These are phyloP conservation scores for Salvator merianae DNA, from an alignment of 2,113 vertebrate genomes.

Conservation along the genomic window DNA sequence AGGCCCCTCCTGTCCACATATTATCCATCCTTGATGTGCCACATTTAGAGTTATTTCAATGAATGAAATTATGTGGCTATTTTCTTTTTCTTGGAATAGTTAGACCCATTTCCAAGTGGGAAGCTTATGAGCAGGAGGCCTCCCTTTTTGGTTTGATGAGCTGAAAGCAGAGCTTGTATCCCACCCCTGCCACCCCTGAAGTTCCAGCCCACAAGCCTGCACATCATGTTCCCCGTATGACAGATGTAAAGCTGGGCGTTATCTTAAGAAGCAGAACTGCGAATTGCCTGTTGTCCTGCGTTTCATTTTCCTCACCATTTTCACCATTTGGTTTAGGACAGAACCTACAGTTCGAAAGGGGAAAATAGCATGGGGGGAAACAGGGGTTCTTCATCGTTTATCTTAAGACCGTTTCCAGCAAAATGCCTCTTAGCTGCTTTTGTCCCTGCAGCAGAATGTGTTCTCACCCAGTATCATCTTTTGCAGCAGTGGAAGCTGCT, in stretches of 20 bases:
- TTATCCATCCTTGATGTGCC: not conserved
- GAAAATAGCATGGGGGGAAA: not conserved
- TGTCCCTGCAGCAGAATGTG: not conserved
- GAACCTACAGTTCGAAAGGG: not conserved
- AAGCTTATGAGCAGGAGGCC: too few species aligned
- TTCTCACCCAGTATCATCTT: not conserved
- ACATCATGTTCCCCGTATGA: too few species aligned
- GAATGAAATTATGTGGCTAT: not conserved
- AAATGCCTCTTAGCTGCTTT: not conserved
- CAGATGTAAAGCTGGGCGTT: not conserved
- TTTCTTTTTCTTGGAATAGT: not conserved
- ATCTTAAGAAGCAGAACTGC: not conserved
- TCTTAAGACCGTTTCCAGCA: not conserved
- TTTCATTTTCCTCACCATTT: not conserved
- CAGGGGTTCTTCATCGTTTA: not conserved
- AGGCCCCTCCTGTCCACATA: too few species aligned
- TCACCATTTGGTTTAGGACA: not conserved
- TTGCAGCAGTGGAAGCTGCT: not conserved
- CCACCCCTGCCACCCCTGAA: too few species aligned
- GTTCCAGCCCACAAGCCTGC: too few species aligned
- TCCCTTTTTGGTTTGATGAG: too few species aligned
- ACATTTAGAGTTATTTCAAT: not conserved
- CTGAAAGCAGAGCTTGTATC: too few species aligned
- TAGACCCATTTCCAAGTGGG: not conserved
- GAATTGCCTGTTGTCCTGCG: not conserved